Base-by-base conservation (phyloP, 1,140 invertebrate genomes). In the Agrilus planipennis region DNA sequence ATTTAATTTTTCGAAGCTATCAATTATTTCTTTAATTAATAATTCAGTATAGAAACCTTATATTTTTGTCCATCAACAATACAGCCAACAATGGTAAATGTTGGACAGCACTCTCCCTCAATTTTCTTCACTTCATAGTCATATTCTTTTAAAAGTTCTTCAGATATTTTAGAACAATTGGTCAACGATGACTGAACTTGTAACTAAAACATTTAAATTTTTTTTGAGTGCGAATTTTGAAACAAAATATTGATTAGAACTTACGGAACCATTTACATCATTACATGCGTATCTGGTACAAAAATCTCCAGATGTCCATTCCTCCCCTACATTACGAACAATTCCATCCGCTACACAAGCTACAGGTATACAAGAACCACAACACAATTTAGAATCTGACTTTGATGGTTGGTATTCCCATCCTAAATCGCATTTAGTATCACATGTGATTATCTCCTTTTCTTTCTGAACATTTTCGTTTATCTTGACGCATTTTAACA, bases 281-380 rank as follows among this genome's bases (percentile, higher is more conserved):
- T 65, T 39, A 47, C 78, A 81, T 4, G 59, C 58, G 41, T 69
- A 77, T 25, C 65, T 69, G 5, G 65, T 69, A 47, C 78, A 81
- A 49, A 65, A 64, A 60, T 80, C 76, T 0, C 50, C 22, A 0
- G 75, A 77, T 0, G 57, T 57, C 76, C 76, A 80, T 27, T 58
- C 54, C 2, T 67, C 61, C 1, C 68, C 72, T n/a, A 75, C 54
- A 3, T 60, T 42, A 25, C 67, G 64, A 6, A 70, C 45, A 3
- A 52, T 42, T 1, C 68, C 72, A 34, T 71, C 63, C 9, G 73
- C 58, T 1, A 79, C 64, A 50, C 81, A 84, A 11, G 68, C 71
- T 4, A 70, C 60, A 25, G 72, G 69, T 20, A 69, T 45, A 50
- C 81, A 84, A 18, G 67, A 59, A 5, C 81, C 81, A 44, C 81